Evolutionary conservation across 2,888 invertebrate species (phyloP), one percentile per base, ranked within the genome.

Genomic region (Poecilus cupreus): DNA sequence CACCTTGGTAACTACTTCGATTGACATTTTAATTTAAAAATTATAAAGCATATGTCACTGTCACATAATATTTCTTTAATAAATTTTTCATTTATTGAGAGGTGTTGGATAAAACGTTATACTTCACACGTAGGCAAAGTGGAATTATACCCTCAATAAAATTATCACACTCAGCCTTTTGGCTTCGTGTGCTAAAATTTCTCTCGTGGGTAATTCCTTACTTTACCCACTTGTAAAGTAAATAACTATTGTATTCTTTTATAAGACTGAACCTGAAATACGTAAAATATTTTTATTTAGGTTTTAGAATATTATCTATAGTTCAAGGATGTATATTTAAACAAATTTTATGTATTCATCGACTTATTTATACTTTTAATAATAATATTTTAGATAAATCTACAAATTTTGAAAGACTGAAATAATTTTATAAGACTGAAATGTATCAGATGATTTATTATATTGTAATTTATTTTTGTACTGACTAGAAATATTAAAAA

Each of bases 401-500:
- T 11, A 43, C 43, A 43, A 43, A 43, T 43, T 8, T n/a, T 3
- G n/a, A 4, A 60, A 60, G 60, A 60, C 60, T 60, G 60, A 60
- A 26, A 13, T 24, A 43, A 5, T 13, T 43, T 43, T 43, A 43
- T 60, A 32, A 60, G 60, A 26, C 60, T 60, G 60, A 60, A 0
- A 26, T 26, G 43, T 43, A 43, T 43, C 10, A 43, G n/a, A 60
- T 26, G 0, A 57, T 57, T n/a, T 57, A 57, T n/a, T 26, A n/a
- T 13, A 68, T 51, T 68, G 11, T 68, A 37, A 37, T 11, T 37
- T 68, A 68, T 68, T 68, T 64, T 37, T 51, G 51, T 51, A 51
- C 10, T 37, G 11, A 68, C 6, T n/a, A n/a, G n/a, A n/a, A n/a
- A n/a, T n/a, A n/a, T n/a, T n/a, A 37, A 68, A 68, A 10, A 68